A percentile compares a stretch with the other conserved stretches of the same genome.
phyloP scores from a whole-genome alignment of 2,113 vertebrate genomes.

The Pterophyllum scalare region DNA sequence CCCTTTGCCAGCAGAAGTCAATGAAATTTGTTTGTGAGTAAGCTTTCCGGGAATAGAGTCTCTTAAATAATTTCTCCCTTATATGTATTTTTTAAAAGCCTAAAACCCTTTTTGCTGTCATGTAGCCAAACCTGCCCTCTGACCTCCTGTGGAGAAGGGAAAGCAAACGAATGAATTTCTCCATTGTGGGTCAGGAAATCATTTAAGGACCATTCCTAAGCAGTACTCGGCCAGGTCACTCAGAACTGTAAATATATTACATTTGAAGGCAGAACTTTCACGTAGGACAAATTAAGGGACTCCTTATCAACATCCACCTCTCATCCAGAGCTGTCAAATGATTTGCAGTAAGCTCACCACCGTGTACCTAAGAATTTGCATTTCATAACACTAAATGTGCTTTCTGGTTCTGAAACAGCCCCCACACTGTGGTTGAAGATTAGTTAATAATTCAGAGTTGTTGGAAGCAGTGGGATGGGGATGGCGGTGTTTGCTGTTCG shows the following conservation, averaged over 20 bases:
- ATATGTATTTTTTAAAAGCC: not conserved
- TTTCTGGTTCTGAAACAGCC: conserved; percentile 38
- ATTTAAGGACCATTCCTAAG: not conserved
- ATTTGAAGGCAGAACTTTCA: not conserved
- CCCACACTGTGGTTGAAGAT: conserved; percentile 43
- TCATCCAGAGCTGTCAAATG: not conserved
- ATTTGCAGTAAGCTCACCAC: not conserved
- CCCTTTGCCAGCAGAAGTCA: not conserved
- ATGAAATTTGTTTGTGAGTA: conserved; percentile 9
- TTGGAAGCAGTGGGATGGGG: conserved; percentile 41
- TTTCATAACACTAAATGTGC: conserved; percentile 43
- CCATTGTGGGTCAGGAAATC: not conserved
- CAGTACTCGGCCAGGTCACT: not conserved
- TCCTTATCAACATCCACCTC: not conserved
- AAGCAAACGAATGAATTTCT: not conserved
- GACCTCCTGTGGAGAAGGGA: conserved; percentile 6
- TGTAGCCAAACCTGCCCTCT: not conserved
- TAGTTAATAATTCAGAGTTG: conserved; percentile 75
- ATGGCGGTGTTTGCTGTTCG: conserved; percentile 25
- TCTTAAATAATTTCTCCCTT: not conserved
- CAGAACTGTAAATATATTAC: not conserved
- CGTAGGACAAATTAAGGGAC: not conserved
- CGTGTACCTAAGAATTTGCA: not conserved
- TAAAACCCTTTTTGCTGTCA: not conserved
- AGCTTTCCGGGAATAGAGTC: not conserved